phyloP scores from a whole-genome alignment of 2,113 vertebrate genomes.

The Epinephelus lanceolatus region DNA sequence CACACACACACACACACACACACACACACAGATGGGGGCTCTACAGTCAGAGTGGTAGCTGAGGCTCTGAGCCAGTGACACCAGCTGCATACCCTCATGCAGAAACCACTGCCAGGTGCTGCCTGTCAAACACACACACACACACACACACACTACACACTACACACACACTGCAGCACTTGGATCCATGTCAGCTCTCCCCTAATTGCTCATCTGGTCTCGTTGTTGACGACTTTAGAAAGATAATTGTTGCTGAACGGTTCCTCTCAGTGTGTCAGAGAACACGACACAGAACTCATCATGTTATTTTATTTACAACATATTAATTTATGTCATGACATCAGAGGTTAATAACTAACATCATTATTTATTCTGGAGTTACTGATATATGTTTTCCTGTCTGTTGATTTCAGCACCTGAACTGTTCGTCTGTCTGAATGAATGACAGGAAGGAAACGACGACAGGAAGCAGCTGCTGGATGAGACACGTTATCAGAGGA shows the following conservation, averaged over 20 bases:
- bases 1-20: conserved; percentile 6
- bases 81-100: not conserved
- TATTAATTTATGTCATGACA: not conserved
- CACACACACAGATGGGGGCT: conserved; percentile 6
- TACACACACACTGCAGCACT: conserved; percentile 5
- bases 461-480: conserved; percentile 67
- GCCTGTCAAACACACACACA: conserved; percentile 22
- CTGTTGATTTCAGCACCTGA: not conserved
- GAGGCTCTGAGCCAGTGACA: conserved; percentile 20
- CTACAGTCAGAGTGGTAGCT: conserved; percentile 10
- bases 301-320: not conserved
- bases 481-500: conserved; percentile 27
- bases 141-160: conserved; percentile 9
- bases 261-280: not conserved
- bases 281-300: not conserved
- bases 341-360: too few relatives aligned
- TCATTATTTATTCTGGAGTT: too few relatives aligned
- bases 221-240: conserved; percentile 1
- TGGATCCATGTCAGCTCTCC: conserved; percentile 29
- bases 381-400: conserved; percentile 2
- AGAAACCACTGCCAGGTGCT: not conserved
- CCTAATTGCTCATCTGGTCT: conserved; percentile 38
- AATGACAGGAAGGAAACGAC: conserved; percentile 62
- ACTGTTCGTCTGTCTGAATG: conserved; percentile 39
- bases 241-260: not conserved